Conservation (phyloP, 2,888 invertebrate species). For the Syrphus vitripennis region DNA sequence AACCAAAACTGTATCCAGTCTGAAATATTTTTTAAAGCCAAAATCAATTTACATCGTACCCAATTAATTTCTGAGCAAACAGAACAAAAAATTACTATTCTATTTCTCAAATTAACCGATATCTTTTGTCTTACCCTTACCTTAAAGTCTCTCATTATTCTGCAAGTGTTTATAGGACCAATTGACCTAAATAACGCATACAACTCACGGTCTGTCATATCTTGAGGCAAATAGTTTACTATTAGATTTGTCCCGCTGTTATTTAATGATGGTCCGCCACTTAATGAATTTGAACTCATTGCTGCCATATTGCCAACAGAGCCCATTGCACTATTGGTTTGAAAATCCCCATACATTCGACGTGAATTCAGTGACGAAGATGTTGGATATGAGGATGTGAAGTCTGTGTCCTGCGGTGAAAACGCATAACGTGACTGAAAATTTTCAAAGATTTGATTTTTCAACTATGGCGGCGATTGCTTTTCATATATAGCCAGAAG, state of each 20-base stretch:
- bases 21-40: constrained; percentile 77
- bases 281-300: constrained; percentile 76
- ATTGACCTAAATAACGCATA: constrained; percentile 93
- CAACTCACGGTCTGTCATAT: constrained; percentile 94
- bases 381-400: constrained; percentile 80
- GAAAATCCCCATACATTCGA: constrained; percentile 80
- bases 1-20: constrained; percentile 98
- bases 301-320: constrained; percentile 77
- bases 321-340: constrained; percentile 77
- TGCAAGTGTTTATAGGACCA: constrained; percentile 93
- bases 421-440: constrained; percentile 82
- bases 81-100: constrained; percentile 37
- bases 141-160: constrained; percentile 95
- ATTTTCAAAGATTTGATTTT: constrained; percentile 76
- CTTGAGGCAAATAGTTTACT: constrained; percentile 97
- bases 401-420: constrained; percentile 82
- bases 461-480: constrained; percentile 77
- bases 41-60: constrained; percentile 49
- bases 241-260: constrained; percentile 90
- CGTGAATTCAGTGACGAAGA: constrained; percentile 77
- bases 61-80: constrained; percentile 51
- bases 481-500: constrained; percentile 74
- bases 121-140: constrained; percentile 80
- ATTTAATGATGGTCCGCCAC: constrained; percentile 73
- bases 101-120: constrained; percentile 54